Evolutionary conservation across 1,140 invertebrate genomes (phyloP).

Genomic region (Cydia pomonella): DNA sequence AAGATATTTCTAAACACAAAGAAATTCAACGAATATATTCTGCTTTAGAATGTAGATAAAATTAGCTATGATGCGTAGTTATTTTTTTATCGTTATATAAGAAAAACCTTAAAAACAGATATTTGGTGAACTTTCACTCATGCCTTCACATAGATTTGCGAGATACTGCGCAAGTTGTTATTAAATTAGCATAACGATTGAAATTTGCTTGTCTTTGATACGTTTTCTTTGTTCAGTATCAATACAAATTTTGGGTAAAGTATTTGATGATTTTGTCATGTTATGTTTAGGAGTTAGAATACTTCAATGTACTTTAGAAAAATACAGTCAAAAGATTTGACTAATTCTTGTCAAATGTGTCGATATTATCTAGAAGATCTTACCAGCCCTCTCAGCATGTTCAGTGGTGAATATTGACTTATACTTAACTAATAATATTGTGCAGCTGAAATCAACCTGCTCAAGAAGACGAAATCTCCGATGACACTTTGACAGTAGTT

Average conservation of each 20-base stretch:
- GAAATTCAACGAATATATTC: neutral
- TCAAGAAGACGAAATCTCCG: neutral
- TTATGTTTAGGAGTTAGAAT: constrained; percentile 18
- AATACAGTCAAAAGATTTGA: constrained; percentile 15
- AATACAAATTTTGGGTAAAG: neutral
- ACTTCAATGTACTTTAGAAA: constrained; percentile 21
- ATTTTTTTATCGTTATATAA: neutral
- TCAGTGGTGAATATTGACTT: constrained; percentile 34
- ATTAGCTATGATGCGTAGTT: neutral
- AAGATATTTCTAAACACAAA: constrained; percentile 4
- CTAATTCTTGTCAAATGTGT: neutral
- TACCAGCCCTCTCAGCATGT: constrained; percentile 47
- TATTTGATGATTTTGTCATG: neutral
- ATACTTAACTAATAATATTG: neutral
- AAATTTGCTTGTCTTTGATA: neutral
- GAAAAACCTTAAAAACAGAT: neutral
- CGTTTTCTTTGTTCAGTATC: neutral
- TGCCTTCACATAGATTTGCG: neutral
- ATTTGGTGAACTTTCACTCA: neutral
- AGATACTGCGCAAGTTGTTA: neutral
- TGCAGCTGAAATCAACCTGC: constrained; percentile 22
- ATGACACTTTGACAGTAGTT: neutral
- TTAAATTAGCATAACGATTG: neutral
- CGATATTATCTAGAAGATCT: constrained; percentile 31
- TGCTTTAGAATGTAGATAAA: neutral